Evolutionary conservation across 2,797 vertebrate genomes (phyloP).

Genomic region (Jordanella pulchra): DNA sequence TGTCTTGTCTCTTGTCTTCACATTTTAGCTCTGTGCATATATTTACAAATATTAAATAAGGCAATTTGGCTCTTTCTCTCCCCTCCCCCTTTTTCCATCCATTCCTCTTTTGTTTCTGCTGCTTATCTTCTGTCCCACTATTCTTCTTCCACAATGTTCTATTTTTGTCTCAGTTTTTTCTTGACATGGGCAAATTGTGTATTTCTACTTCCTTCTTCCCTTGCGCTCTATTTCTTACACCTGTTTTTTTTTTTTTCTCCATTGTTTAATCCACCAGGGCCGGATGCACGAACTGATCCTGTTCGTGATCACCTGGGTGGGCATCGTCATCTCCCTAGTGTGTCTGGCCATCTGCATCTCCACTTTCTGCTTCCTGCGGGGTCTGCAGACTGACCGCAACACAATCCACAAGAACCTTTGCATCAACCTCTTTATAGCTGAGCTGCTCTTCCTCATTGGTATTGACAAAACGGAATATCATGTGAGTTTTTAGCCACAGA

Average conservation of each 20-base stretch:
- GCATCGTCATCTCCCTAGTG: slow-evolving; percentile 92
- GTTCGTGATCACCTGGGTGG: slow-evolving; percentile 95
- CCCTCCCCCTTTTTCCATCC: slow-evolving; percentile 47
- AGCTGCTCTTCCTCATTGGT: slow-evolving; percentile 94
- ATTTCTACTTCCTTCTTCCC: slow-evolving; percentile 1
- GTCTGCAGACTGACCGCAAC: slow-evolving; percentile 93
- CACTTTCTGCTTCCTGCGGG: slow-evolving; percentile 94
- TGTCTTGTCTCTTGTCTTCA: slow-evolving; percentile 75
- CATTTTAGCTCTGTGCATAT: slow-evolving; percentile 75
- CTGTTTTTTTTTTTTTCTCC: background rate
- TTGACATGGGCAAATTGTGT: slow-evolving; percentile 18
- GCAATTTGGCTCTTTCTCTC: slow-evolving; percentile 59
- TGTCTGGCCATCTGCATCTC: slow-evolving; percentile 95
- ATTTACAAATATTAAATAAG: slow-evolving; percentile 79
- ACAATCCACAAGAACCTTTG: slow-evolving; percentile 98
- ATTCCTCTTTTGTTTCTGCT: slow-evolving; percentile 49
- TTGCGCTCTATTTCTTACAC: slow-evolving; percentile 5
- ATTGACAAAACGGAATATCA: slow-evolving; percentile 95
- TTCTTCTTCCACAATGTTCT: slow-evolving; percentile 26
- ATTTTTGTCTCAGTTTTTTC: slow-evolving; percentile 24
- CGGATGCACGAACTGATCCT: slow-evolving; percentile 90
- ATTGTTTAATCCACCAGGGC: slow-evolving; percentile 71
- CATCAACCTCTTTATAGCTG: slow-evolving; percentile 94
- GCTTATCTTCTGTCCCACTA: slow-evolving; percentile 50
- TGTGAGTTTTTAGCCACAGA: slow-evolving; percentile 66